A percentile compares a stretch with the other conserved stretches of the same genome.
phyloP scores from a whole-genome alignment of 1,140 invertebrate species.

The Centruroides sculpturatus region DNA sequence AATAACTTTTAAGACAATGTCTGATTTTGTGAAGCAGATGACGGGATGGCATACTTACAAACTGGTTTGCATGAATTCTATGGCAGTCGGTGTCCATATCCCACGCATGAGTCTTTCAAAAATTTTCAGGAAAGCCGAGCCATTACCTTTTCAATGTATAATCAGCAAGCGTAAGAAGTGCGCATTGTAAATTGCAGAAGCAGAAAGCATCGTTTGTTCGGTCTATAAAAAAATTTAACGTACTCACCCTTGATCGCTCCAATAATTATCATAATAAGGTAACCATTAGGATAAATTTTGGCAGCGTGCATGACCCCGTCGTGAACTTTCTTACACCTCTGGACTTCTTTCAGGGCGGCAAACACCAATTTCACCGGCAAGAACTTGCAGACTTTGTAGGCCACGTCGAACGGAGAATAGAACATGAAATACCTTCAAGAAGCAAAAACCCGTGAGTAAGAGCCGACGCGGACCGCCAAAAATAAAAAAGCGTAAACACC shows the following conservation, averaged over 20 bases:
- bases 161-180: too few species aligned
- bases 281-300: slow-evolving; percentile 92
- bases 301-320: slow-evolving; percentile 93
- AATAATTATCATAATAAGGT: slow-evolving; percentile 89
- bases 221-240: too few species aligned
- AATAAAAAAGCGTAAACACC: slow-evolving; percentile 17
- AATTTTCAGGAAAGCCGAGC: slow-evolving; percentile 77
- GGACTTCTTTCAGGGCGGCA: slow-evolving; percentile 86
- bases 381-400: slow-evolving; percentile 90
- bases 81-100: slow-evolving; percentile 90
- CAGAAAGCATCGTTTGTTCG: too few species aligned
- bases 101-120: slow-evolving; percentile 84
- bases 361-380: slow-evolving; percentile 85
- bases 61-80: slow-evolving; percentile 94
- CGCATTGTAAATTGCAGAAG: too few species aligned
- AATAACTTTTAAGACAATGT: neutral
- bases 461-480: too few species aligned
- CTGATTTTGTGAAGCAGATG: neutral
- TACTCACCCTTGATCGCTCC: slow-evolving; percentile 73
- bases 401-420: slow-evolving; percentile 95
- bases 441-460: neutral
- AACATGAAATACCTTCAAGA: slow-evolving; percentile 85
- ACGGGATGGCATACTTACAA: slow-evolving; percentile 58
- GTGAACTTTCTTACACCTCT: slow-evolving; percentile 90
- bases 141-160: slow-evolving; percentile 47